A percentile compares a stretch with the other conserved stretches of the same genome.
Conservation (phyloP, 1,140 invertebrate species). For the Ridgeia piscesae region DNA sequence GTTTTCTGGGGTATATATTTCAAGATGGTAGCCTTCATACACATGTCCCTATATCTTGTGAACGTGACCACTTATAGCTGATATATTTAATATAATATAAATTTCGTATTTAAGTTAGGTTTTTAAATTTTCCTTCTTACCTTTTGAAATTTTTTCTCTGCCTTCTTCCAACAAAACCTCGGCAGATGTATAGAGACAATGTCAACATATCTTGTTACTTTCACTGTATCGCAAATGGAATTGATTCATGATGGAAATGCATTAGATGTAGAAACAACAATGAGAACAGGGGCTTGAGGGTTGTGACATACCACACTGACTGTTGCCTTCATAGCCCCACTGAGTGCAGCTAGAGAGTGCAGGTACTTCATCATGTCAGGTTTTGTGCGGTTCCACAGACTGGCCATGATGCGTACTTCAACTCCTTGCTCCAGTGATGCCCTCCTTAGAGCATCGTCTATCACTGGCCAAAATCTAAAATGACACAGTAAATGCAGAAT, state of each 20-base stretch:
- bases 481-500: background rate
- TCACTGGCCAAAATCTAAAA: conserved; percentile 82
- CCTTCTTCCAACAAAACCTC: too few relatives aligned
- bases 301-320: conserved; percentile 73
- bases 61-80: too few relatives aligned
- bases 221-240: background rate
- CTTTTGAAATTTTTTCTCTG: too few relatives aligned
- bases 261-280: background rate
- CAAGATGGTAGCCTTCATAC: too few relatives aligned
- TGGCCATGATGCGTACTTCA: conserved; percentile 77
- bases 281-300: background rate
- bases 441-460: conserved; percentile 81
- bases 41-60: too few relatives aligned
- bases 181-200: too few relatives aligned
- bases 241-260: background rate
- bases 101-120: too few relatives aligned
- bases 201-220: too few relatives aligned
- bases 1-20: too few relatives aligned
- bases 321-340: conserved; percentile 63
- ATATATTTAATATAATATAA: too few relatives aligned
- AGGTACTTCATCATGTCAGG: conserved; percentile 75
- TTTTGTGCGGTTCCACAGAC: conserved; percentile 74
- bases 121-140: too few relatives aligned
- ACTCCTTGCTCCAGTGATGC: conserved; percentile 82
- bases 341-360: conserved; percentile 75